These are phyloP conservation scores for Parnassius mnemosyne DNA, from an alignment of 2,888 invertebrate species.

Conservation along the genomic window DNA sequence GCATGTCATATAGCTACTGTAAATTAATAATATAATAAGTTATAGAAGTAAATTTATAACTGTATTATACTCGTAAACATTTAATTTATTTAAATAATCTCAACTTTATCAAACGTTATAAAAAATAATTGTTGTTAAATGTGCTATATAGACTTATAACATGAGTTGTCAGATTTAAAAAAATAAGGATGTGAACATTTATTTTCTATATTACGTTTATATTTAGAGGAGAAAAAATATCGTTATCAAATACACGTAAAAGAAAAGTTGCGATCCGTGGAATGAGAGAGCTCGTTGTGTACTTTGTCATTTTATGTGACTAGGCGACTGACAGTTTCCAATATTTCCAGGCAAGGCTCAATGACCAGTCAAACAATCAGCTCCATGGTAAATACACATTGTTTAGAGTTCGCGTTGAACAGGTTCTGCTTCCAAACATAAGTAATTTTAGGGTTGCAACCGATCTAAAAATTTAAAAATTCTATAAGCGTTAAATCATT, in stretches of 20 bases:
- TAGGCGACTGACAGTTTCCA: conserved; percentile 12
- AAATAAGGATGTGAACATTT: too few relatives aligned
- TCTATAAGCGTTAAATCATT: too few relatives aligned
- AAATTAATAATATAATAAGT: too few relatives aligned
- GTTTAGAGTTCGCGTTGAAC: conserved; percentile 14
- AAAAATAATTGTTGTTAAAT: too few relatives aligned
- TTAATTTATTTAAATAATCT: too few relatives aligned
- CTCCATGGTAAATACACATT: conserved; percentile 18
- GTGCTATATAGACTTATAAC: too few relatives aligned
- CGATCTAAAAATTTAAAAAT: neutral
- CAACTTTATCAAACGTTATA: too few relatives aligned
- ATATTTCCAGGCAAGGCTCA: conserved; percentile 21
- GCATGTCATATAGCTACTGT: too few relatives aligned
- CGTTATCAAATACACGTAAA: conserved; percentile 4
- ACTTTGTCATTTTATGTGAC: conserved; percentile 17
- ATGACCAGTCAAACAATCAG: conserved; percentile 23
- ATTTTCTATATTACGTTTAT: too few relatives aligned
- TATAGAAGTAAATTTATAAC: too few relatives aligned
- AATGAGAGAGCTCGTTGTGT: conserved; percentile 11
- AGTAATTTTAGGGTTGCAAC: conserved; percentile 15
- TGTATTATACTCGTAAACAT: too few relatives aligned
- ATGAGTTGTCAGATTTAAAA: too few relatives aligned
- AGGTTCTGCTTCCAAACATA: conserved; percentile 16
- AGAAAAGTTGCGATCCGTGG: neutral
- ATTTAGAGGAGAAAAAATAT: neutral